Base-by-base conservation (phyloP, 64 coral and sea anemone species). In the Montipora sp. region DNA sequence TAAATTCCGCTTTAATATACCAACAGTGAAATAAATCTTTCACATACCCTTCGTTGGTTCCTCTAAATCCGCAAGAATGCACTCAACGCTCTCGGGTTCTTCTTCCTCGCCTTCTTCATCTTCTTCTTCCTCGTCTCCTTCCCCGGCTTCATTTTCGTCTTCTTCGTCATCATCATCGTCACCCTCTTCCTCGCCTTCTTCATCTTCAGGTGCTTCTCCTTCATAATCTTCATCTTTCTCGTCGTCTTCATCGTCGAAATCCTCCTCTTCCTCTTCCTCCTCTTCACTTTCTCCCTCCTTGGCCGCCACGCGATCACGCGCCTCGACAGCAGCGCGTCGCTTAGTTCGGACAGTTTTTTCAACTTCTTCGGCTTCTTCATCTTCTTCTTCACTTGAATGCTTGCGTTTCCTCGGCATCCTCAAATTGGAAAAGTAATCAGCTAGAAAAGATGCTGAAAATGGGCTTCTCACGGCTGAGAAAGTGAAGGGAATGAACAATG, bases 381-480 rank as follows among this genome's bases (percentile, higher is more conserved):
- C 95, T 15, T 97, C 89, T 71, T 97, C 95, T 60, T 94, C 95
- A 47, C 90, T 93, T n/a, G 83, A 94, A 89, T 91, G 95, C 83
- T 94, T 97, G 19, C 95, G 95, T 94, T 97, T 97, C 65, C 88
- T 58, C 23, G 95, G 92, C 95, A 97, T 97, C 18, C 46, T 58
- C 16, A 59, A 76, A 48, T 67, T 46, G 5, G 65, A 68, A 47
- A 63, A 81, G 48, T 51, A 66, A 75, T 20, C 27, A 87, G 66
- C 36, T 49, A 66, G 75, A 50, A 48, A 67, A 90, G 9, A 19
- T 22, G 24, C 36, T 47, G 3, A 43, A 81, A 77, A 60, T 16
- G 51, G 65, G 45, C 61, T 24, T 43, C 45, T 70, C 53, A 51
- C 75, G 47, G 75, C 75, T 36, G 80, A 50, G 80, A 83, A 83